Percentiles rank a stretch among this genome's conserved stretches.
Evolutionary conservation across 2,797 vertebrate genomes (phyloP).

Genomic region (Enteromius thamalakanensis): DNA sequence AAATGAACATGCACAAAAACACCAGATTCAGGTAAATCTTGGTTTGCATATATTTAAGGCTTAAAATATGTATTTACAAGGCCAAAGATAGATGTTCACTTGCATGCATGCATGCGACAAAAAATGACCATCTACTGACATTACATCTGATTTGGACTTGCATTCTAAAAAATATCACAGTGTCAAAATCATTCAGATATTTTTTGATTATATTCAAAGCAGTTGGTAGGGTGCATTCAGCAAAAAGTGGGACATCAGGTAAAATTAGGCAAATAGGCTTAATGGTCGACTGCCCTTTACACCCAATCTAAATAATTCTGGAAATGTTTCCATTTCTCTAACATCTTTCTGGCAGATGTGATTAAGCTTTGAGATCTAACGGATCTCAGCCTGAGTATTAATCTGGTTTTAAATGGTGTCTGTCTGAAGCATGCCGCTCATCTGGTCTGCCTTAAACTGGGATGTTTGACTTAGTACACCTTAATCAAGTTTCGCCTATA

Average conservation of each 20-base stretch:
- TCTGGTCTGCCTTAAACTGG: neutral
- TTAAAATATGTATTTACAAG: neutral
- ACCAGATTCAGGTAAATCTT: slow-evolving; percentile 1
- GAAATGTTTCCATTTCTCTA: neutral
- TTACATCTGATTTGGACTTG: neutral
- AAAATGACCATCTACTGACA: neutral
- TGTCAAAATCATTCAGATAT: neutral
- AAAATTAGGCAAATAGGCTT: neutral
- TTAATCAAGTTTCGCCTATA: neutral
- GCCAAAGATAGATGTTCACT: neutral
- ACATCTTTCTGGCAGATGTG: neutral
- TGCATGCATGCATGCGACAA: neutral
- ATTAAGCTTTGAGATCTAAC: neutral
- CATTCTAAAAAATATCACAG: neutral
- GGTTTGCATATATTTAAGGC: neutral
- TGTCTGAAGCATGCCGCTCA: neutral
- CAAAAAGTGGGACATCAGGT: neutral
- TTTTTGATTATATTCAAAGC: neutral
- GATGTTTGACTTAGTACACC: neutral
- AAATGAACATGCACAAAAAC: neutral
- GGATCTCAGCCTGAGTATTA: neutral
- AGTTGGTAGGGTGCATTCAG: neutral
- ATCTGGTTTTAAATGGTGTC: neutral
- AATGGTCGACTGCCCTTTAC: neutral
- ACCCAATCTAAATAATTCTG: neutral